Base-by-base conservation (phyloP, 2,113 vertebrate species). In the Ceuthmochares aereus region DNA sequence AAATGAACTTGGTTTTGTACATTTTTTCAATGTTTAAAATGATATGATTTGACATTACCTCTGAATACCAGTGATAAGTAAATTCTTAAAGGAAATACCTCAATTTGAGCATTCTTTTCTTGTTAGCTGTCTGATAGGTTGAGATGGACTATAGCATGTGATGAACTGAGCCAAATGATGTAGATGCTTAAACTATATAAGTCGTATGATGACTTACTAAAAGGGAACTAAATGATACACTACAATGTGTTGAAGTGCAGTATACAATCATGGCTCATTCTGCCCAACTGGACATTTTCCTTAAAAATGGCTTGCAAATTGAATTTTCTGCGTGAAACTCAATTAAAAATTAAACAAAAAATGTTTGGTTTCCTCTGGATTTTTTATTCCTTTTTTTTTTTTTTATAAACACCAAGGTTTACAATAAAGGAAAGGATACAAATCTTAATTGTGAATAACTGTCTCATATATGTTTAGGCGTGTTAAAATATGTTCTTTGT, bases 11-110 rank as follows among this genome's bases (percentile, higher is more conserved):
- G 93, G 0, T 95, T 97, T 97, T 97, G 94, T 97, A 97, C 89
- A 89, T 95, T 97, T 96, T 96, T 96, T 94, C 95, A 95, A 84
- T 93, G 93, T 96, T 96, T 96, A 95, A 95, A 94, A 90, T 7
- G 1, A 3, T 87, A 70, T 93, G 76, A 84, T 96, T 95, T 96
- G 93, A 93, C 89, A 80, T 94, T 97, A 97, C 95, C 96, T 96
- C 95, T 64, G 88, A 93, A 89, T 90, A 93, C 84, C 84, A 90
- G 95, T 96, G 82, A 95, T 90, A 76, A 93, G 84, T 96, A 54
- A 80, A 75, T 96, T 94, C 93, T 92, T 96, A 64, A 97, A 96
- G 90, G 87, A 97, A 97, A 97, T 97, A 97, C 96, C 97, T 97
- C 97, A 97, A 92, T 94, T 89, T 13, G 51, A 96, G 77, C 90